Conservation (phyloP, 2,888 invertebrate species). For the Helobdella robusta region DNA sequence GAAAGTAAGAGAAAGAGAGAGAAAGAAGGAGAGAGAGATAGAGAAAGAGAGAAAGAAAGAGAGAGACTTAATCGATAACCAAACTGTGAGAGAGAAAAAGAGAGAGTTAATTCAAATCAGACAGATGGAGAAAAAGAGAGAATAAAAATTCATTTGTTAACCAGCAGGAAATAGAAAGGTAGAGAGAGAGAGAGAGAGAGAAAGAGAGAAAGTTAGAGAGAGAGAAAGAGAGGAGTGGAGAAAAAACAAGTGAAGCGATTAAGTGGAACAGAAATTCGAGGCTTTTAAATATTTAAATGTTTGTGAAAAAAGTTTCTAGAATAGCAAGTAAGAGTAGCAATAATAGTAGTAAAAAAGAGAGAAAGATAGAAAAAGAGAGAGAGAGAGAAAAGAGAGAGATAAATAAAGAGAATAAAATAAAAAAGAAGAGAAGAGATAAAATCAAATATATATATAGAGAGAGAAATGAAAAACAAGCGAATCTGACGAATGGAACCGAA, state of each 20-base stretch:
- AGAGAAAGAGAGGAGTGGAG: neutral
- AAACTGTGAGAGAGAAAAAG: neutral
- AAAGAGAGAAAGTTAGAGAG: neutral
- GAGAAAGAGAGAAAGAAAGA: neutral
- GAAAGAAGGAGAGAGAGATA: neutral
- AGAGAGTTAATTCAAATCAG: neutral
- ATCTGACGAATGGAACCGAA: neutral
- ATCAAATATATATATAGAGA: neutral
- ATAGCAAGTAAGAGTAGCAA: neutral
- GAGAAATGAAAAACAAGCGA: neutral
- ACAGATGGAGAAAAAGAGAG: neutral
- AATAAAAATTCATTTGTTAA: neutral
- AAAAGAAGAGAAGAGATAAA: neutral
- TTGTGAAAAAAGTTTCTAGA: neutral
- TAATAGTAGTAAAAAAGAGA: neutral
- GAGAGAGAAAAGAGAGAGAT: neutral
- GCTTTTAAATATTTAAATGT: neutral
- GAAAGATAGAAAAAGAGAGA: neutral
- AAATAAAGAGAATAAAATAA: neutral
- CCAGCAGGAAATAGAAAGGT: neutral
- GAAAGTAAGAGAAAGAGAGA: neutral
- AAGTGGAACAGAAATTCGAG: too few relatives aligned
- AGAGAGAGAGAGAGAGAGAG: constrained; percentile 3
- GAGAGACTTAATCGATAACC: too few relatives aligned
- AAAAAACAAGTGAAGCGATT: neutral